These are phyloP conservation scores for Odontocolon sp. DNA, from an alignment of 2,888 invertebrate species.

Conservation along the genomic window DNA sequence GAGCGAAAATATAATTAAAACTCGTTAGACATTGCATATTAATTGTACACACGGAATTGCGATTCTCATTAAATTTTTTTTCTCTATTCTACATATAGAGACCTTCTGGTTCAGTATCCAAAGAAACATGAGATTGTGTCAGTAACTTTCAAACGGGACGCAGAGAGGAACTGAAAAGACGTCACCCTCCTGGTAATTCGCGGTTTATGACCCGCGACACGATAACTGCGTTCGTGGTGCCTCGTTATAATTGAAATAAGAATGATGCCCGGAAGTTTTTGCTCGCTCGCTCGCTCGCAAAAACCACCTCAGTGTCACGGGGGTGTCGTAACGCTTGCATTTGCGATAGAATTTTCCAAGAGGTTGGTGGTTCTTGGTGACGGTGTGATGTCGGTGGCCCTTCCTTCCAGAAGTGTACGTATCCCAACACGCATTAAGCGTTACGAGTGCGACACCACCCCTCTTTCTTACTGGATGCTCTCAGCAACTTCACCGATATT, in stretches of 20 bases:
- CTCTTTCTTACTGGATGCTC: constrained; percentile 46
- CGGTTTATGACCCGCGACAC: constrained; percentile 75
- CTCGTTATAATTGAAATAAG: constrained; percentile 74
- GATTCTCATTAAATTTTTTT: constrained; percentile 5
- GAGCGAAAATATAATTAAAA: constrained; percentile 39
- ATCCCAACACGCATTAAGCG: constrained; percentile 59
- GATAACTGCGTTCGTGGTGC: constrained; percentile 67
- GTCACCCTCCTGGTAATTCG: constrained; percentile 51
- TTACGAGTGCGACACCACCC: constrained; percentile 55
- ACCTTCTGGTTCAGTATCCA: constrained; percentile 19
- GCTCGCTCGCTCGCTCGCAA: constrained; percentile 11
- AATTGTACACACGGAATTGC: constrained; percentile 38
- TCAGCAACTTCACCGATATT: constrained; percentile 69
- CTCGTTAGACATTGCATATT: constrained; percentile 33
- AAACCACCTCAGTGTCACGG: constrained; percentile 40
- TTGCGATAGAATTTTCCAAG: constrained; percentile 57
- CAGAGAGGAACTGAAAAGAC: constrained; percentile 23
- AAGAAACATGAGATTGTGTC: constrained; percentile 51
- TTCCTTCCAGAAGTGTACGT: constrained; percentile 40
- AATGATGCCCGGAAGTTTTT: constrained; percentile 67
- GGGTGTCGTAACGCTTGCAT: constrained; percentile 65
- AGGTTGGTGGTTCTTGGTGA: constrained; percentile 35
- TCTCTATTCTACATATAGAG: not conserved
- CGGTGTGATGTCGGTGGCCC: constrained; percentile 25
- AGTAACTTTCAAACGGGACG: constrained; percentile 59